Evolutionary conservation across 2,888 invertebrate genomes (phyloP).

Genomic region (Drosophila rubida): DNA sequence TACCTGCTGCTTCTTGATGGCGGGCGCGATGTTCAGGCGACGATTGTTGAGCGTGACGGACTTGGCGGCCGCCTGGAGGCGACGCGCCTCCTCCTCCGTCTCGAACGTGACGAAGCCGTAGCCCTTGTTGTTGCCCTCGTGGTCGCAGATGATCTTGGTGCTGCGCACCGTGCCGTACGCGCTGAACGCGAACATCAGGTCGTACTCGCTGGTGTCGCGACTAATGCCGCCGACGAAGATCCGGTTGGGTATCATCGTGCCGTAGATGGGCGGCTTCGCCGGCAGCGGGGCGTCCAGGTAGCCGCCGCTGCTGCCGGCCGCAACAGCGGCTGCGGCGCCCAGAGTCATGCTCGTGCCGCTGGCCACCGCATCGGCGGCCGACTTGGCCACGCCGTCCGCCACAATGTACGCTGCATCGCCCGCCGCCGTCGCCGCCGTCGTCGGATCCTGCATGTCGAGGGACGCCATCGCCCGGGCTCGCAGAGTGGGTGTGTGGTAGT

Average conservation of each 20-base stretch:
- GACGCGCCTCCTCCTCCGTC: constrained; percentile 91
- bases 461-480: constrained; percentile 13
- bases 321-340: background rate
- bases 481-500: no score
- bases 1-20: constrained; percentile 26
- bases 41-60: constrained; percentile 33
- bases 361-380: no score
- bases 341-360: no score
- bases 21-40: constrained; percentile 39
- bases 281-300: no score
- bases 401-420: no score
- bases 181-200: constrained; percentile 94
- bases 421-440: no score
- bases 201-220: constrained; percentile 94
- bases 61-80: constrained; percentile 87
- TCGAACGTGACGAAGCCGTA: constrained; percentile 92
- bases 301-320: background rate
- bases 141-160: constrained; percentile 95
- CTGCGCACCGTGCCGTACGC: constrained; percentile 93
- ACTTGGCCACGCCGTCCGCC: no score
- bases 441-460: background rate
- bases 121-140: constrained; percentile 95
- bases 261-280: constrained; percentile 77
- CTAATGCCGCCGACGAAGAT: constrained; percentile 96
- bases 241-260: constrained; percentile 94